Evolutionary conservation across 1,140 invertebrate genomes (phyloP).

Genomic region (Tetragnatha versicolor): DNA sequence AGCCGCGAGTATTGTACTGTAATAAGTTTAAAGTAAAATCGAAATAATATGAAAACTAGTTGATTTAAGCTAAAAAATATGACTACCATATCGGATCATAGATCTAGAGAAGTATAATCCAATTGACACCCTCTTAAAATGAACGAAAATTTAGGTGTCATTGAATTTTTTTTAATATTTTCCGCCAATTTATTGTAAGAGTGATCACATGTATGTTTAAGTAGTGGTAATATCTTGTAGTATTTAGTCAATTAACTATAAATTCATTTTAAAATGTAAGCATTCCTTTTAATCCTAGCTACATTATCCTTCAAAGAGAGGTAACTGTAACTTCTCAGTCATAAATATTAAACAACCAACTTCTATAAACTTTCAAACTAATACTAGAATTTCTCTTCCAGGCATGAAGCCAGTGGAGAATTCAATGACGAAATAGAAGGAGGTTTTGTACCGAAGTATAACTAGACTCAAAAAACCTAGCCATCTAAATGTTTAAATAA

Average conservation of each 20-base stretch:
- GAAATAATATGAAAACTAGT: no score
- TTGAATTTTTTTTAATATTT: no score
- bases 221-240: neutral
- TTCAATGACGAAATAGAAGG: conserved; percentile 36
- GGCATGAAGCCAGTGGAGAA: conserved; percentile 48
- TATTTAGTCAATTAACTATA: neutral
- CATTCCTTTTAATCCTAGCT: neutral
- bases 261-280: neutral
- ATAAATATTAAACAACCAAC: neutral
- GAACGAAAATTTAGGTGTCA: no score
- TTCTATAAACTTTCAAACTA: neutral
- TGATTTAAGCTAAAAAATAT: no score
- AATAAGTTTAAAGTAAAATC: no score
- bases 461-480: conserved; percentile 24
- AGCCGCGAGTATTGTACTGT: no score
- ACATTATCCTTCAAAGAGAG: neutral
- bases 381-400: neutral
- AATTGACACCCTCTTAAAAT: no score
- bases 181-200: no score
- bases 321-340: neutral
- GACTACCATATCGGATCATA: no score
- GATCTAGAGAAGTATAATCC: no score
- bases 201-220: neutral
- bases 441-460: conserved; percentile 51
- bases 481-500: conserved; percentile 38